Conservation (phyloP, 1,140 invertebrate species). For the Heliothis subflexa region DNA sequence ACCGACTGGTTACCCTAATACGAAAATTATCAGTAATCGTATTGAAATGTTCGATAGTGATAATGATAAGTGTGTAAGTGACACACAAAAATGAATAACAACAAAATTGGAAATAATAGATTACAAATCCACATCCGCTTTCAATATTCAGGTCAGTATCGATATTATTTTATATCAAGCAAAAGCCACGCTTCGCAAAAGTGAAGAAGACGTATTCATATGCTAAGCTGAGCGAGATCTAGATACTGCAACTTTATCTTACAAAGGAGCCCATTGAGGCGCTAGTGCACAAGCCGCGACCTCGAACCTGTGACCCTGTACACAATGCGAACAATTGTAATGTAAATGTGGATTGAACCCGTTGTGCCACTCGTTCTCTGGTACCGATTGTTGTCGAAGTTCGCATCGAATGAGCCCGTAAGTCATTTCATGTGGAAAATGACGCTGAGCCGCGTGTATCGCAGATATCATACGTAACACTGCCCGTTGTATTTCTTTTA, state of each 20-base stretch:
- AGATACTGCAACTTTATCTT: slow-evolving; percentile 44
- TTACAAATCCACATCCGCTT: background rate
- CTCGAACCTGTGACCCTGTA: slow-evolving; percentile 76
- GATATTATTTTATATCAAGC: background rate
- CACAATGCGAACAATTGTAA: slow-evolving; percentile 74
- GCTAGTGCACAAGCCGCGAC: slow-evolving; percentile 62
- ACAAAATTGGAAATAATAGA: slow-evolving; percentile 12
- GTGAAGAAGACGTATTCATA: slow-evolving; percentile 12
- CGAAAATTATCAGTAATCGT: slow-evolving; percentile 4
- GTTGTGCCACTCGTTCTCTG: slow-evolving; percentile 55
- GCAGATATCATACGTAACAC: background rate
- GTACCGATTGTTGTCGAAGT: slow-evolving; percentile 59
- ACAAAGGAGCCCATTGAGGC: slow-evolving; percentile 54
- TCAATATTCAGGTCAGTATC: slow-evolving; percentile 15
- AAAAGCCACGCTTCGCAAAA: background rate
- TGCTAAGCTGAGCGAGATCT: slow-evolving; percentile 13
- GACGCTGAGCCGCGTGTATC: slow-evolving; percentile 16
- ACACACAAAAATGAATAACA: slow-evolving; percentile 32
- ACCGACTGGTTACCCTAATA: slow-evolving; percentile 34
- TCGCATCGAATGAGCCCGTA: slow-evolving; percentile 20
- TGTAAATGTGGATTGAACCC: slow-evolving; percentile 68
- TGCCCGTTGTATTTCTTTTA: slow-evolving; percentile 7
- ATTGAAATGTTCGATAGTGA: slow-evolving; percentile 6
- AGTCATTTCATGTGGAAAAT: slow-evolving; percentile 40
- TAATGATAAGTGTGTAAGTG: slow-evolving; percentile 9